Percentiles rank a stretch among this genome's conserved stretches.
These are phyloP conservation scores for Bombus huntii DNA, from an alignment of 1,140 invertebrate species.

Conservation along the genomic window DNA sequence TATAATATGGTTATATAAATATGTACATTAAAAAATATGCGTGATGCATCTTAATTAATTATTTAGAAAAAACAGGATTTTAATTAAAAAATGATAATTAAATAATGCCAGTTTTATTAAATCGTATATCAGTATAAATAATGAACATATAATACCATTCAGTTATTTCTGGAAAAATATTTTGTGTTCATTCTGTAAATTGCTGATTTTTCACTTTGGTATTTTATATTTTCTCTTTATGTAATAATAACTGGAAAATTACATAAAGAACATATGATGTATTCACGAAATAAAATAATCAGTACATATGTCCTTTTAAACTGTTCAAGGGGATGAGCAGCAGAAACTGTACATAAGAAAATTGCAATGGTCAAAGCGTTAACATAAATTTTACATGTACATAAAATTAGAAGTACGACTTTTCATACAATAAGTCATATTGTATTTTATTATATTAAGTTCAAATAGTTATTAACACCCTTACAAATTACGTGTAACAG, in stretches of 20 bases:
- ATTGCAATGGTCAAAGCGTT: slow-evolving; percentile 10
- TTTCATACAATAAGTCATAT: slow-evolving; percentile 48
- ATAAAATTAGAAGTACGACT: slow-evolving; percentile 50
- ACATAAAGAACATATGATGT: not conserved
- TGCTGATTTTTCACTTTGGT: not conserved
- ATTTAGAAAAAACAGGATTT: not conserved
- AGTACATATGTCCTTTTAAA: not conserved
- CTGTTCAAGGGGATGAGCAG: slow-evolving; percentile 1
- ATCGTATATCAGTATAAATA: slow-evolving; percentile 39
- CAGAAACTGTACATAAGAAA: slow-evolving; percentile 38
- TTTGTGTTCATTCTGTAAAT: not conserved
- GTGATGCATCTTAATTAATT: slow-evolving; percentile 3
- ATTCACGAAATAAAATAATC: not conserved
- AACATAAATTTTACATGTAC: slow-evolving; percentile 38
- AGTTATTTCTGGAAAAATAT: slow-evolving; percentile 8
- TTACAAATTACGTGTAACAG: slow-evolving; percentile 34
- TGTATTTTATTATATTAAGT: slow-evolving; percentile 54
- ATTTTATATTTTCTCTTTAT: not conserved
- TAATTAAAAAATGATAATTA: slow-evolving; percentile 19
- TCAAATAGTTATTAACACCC: slow-evolving; percentile 39
- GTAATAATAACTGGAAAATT: not conserved
- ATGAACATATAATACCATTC: slow-evolving; percentile 22
- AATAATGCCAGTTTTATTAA: slow-evolving; percentile 50
- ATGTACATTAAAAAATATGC: not conserved
- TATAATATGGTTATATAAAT: not conserved